Evolutionary conservation across 2,888 invertebrate genomes (phyloP).

Genomic region (Amiota mariae): DNA sequence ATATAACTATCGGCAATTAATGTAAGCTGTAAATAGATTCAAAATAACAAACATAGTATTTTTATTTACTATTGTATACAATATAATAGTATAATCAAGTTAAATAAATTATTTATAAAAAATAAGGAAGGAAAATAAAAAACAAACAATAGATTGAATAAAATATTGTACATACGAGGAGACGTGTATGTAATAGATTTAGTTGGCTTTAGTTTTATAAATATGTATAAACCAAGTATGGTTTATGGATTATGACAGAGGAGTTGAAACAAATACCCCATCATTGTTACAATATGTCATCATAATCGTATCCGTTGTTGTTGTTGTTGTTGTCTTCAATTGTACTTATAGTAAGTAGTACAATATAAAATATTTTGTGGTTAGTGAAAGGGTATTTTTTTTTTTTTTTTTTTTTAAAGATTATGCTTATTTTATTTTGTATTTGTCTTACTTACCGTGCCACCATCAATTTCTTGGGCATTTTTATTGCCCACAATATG

Average conservation of each 20-base stretch:
- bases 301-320: conserved; percentile 19
- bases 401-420: neutral
- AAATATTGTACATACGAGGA: too few species aligned
- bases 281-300: too few species aligned
- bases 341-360: too few species aligned
- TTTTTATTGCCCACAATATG: conserved; percentile 71
- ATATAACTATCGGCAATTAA: conserved; percentile 68
- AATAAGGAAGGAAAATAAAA: too few species aligned
- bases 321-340: conserved; percentile 41
- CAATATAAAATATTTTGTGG: too few species aligned
- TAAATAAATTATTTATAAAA: conserved; percentile 14
- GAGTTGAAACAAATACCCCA: too few species aligned
- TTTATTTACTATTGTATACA: neutral
- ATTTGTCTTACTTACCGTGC: conserved; percentile 63
- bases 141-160: neutral
- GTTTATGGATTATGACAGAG: too few species aligned
- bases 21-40: conserved; percentile 57
- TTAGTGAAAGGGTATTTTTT: neutral
- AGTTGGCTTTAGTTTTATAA: too few species aligned
- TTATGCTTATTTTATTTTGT: neutral
- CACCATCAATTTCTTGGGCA: conserved; percentile 69
- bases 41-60: neutral
- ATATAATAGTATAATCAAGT: conserved; percentile 41
- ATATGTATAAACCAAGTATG: too few species aligned
- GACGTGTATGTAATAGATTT: too few species aligned